phyloP scores from a whole-genome alignment of 1,140 invertebrate genomes.

The Calliopsis andreniformis region DNA sequence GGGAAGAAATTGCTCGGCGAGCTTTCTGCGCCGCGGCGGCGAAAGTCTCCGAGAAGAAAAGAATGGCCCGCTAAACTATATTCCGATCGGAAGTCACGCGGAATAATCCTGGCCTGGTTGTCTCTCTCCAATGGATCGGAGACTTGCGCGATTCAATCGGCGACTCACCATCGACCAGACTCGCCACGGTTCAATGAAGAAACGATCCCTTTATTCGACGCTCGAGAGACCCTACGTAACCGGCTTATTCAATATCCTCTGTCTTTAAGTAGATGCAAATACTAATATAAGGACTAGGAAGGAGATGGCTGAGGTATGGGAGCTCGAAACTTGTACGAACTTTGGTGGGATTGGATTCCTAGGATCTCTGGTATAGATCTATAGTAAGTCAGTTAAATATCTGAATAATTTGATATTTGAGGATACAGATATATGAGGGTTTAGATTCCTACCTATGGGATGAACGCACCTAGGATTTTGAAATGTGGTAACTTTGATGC shows the following conservation, averaged over 20 bases:
- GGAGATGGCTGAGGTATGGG: background rate
- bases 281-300: conserved; percentile 38
- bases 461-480: no score
- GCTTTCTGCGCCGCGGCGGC: conserved; percentile 21
- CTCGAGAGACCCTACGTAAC: conserved; percentile 33
- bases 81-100: conserved; percentile 68
- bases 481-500: no score
- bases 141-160: conserved; percentile 52
- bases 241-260: conserved; percentile 39
- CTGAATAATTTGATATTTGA: no score
- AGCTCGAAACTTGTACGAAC: no score
- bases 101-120: conserved; percentile 55
- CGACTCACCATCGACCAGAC: conserved; percentile 20
- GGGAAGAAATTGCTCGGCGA: conserved; percentile 45
- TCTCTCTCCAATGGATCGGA: conserved; percentile 38
- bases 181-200: conserved; percentile 53
- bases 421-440: no score
- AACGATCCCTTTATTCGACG: conserved; percentile 55
- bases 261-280: conserved; percentile 37
- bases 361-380: no score
- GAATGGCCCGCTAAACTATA: conserved; percentile 62
- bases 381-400: no score
- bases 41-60: conserved; percentile 59
- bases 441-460: no score
- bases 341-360: no score